Percentiles rank a stretch among this genome's conserved stretches.
Evolutionary conservation across 2,113 vertebrate genomes (phyloP).

Genomic region (Pao palembangensis): DNA sequence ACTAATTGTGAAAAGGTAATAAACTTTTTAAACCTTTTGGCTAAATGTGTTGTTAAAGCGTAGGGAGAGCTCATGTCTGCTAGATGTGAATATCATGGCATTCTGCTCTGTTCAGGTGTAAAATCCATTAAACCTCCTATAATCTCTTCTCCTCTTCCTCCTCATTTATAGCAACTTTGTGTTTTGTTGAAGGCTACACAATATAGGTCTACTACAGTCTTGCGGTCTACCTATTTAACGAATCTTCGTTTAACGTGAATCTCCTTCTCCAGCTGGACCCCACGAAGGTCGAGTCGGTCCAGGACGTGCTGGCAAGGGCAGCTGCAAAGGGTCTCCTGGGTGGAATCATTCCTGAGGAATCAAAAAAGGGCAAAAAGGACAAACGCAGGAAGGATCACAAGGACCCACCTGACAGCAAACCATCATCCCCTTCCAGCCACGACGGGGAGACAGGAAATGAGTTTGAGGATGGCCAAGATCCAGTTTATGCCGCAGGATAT

Average conservation of each 20-base stretch:
- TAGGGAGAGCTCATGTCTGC: too few relatives aligned
- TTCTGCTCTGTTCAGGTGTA: neutral
- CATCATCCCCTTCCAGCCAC: constrained; percentile 9
- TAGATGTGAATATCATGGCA: too few relatives aligned
- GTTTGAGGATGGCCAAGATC: constrained; percentile 1
- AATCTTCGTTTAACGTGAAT: constrained; percentile 20
- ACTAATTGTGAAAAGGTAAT: too few relatives aligned
- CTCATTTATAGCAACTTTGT: too few relatives aligned
- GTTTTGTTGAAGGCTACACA: too few relatives aligned
- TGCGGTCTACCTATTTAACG: constrained; percentile 31
- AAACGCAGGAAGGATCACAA: constrained; percentile 42
- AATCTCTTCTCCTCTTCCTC: neutral
- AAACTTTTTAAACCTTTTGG: too few relatives aligned
- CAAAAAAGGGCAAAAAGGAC: constrained; percentile 47
- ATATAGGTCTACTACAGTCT: neutral
- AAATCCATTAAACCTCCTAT: constrained; percentile 9
- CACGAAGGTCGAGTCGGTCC: constrained; percentile 62
- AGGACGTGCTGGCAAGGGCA: constrained; percentile 67
- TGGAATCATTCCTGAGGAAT: constrained; percentile 59
- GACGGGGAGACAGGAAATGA: constrained; percentile 10
- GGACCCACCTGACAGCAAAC: constrained; percentile 25
- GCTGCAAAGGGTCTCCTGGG: constrained; percentile 72
- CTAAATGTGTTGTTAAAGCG: too few relatives aligned
- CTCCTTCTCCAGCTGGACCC: constrained; percentile 53
- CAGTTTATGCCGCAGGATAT: neutral